Evolutionary conservation across 2,888 invertebrate genomes (phyloP).

Genomic region (Torymus auratus): DNA sequence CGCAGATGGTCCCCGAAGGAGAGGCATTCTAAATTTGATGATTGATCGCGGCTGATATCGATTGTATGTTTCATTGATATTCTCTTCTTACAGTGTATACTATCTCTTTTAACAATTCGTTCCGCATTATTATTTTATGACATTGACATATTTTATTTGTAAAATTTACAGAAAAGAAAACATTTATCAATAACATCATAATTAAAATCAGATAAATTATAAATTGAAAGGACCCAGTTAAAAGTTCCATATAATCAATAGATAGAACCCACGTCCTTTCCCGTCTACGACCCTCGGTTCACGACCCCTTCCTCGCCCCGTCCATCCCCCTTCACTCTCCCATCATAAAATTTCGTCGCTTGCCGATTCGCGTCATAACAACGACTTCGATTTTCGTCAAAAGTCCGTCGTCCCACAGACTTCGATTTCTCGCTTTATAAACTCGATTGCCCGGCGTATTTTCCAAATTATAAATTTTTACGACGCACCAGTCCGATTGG

Average conservation of each 20-base stretch:
- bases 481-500: conserved; percentile 67
- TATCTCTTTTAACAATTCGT: too few species aligned
- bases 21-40: conserved; percentile 13
- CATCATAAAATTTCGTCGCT: conserved; percentile 64
- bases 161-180: too few species aligned
- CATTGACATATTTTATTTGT: too few species aligned
- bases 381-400: conserved; percentile 77
- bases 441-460: conserved; percentile 74
- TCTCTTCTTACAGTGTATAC: too few species aligned
- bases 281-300: conserved; percentile 15
- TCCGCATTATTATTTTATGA: too few species aligned
- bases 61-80: too few species aligned
- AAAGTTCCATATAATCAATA: conserved; percentile 5
- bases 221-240: conserved; percentile 20
- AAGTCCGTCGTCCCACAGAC: conserved; percentile 67
- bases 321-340: conserved; percentile 34
- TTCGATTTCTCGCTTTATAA: conserved; percentile 77
- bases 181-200: too few species aligned
- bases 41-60: too few species aligned
- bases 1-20: conserved; percentile 42
- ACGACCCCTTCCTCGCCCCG: conserved; percentile 24
- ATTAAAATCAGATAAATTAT: too few species aligned
- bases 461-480: conserved; percentile 78
- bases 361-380: conserved; percentile 75
- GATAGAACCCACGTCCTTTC: conserved; percentile 22